Evolutionary conservation across 2,888 invertebrate species (phyloP).

Genomic region (Cyrtodaria siliqua): DNA sequence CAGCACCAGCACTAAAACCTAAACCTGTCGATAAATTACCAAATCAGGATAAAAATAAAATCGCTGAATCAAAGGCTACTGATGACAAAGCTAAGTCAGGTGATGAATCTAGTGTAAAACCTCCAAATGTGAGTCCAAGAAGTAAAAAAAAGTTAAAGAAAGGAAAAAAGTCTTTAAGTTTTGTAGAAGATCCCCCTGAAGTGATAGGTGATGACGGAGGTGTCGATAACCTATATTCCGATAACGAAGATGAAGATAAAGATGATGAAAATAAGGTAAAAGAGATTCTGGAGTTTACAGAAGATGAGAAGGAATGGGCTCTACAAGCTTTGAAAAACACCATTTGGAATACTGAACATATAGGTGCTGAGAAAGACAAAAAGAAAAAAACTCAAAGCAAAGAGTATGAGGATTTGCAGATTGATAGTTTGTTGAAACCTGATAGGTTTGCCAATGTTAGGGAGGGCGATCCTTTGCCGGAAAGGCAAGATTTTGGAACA

Average conservation of each 20-base stretch:
- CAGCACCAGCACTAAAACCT: slow-evolving; percentile 51
- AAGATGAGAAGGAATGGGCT: slow-evolving; percentile 80
- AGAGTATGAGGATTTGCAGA: slow-evolving; percentile 78
- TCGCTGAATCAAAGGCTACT: slow-evolving; percentile 5
- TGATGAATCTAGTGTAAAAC: slow-evolving; percentile 3
- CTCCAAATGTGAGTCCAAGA: slow-evolving; percentile 36
- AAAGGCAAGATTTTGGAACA: slow-evolving; percentile 71
- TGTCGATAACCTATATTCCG: slow-evolving; percentile 72
- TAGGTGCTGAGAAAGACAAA: slow-evolving; percentile 70
- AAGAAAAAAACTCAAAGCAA: slow-evolving; percentile 64
- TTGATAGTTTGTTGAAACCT: slow-evolving; percentile 69
- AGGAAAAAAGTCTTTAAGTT: slow-evolving; percentile 52
- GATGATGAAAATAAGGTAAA: slow-evolving; percentile 31
- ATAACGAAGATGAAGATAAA: slow-evolving; percentile 57
- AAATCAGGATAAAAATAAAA: slow-evolving; percentile 14
- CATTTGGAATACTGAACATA: slow-evolving; percentile 76
- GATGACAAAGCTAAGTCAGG: not conserved
- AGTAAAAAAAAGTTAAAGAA: slow-evolving; percentile 47
- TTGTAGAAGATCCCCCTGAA: slow-evolving; percentile 69
- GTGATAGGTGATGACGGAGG: slow-evolving; percentile 80
- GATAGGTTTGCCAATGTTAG: slow-evolving; percentile 72
- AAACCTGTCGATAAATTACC: slow-evolving; percentile 37
- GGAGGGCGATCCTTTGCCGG: slow-evolving; percentile 68
- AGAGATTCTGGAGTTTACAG: slow-evolving; percentile 72
- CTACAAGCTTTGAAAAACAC: slow-evolving; percentile 79